Conservation (phyloP, 2,888 invertebrate species). For the Tortricodes alternella region DNA sequence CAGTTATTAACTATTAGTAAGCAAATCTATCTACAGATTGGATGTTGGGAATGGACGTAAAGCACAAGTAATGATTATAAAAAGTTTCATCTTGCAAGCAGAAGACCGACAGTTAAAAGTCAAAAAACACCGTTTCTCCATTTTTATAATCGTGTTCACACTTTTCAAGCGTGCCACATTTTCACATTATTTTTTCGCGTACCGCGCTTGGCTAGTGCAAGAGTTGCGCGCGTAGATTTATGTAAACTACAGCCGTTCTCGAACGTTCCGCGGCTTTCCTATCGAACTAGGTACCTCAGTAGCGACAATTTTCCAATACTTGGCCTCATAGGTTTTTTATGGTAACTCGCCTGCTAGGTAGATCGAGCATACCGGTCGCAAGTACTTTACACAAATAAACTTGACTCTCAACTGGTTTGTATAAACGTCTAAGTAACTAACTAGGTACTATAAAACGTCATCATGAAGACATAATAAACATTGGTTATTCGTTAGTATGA, state of each 20-base stretch:
- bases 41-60: too few species aligned
- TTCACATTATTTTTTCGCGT: background rate
- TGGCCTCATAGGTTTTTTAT: slow-evolving; percentile 39
- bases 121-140: background rate
- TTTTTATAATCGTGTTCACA: too few species aligned
- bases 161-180: slow-evolving; percentile 1
- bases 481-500: too few species aligned
- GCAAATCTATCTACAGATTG: too few species aligned
- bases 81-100: background rate
- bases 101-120: background rate
- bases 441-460: slow-evolving; percentile 18
- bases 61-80: too few species aligned
- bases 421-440: slow-evolving; percentile 38
- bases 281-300: slow-evolving; percentile 39
- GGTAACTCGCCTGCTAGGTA: slow-evolving; percentile 29
- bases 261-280: slow-evolving; percentile 68
- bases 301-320: slow-evolving; percentile 44
- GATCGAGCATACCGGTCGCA: slow-evolving; percentile 27
- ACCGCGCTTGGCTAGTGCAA: background rate
- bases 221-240: slow-evolving; percentile 40
- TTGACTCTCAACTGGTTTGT: slow-evolving; percentile 43
- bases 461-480: slow-evolving; percentile 8
- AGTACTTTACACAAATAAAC: slow-evolving; percentile 32
- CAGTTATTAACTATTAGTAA: too few species aligned
- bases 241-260: slow-evolving; percentile 53